phyloP scores from a whole-genome alignment of 2,888 invertebrate species.

The Embidobia sp. region DNA sequence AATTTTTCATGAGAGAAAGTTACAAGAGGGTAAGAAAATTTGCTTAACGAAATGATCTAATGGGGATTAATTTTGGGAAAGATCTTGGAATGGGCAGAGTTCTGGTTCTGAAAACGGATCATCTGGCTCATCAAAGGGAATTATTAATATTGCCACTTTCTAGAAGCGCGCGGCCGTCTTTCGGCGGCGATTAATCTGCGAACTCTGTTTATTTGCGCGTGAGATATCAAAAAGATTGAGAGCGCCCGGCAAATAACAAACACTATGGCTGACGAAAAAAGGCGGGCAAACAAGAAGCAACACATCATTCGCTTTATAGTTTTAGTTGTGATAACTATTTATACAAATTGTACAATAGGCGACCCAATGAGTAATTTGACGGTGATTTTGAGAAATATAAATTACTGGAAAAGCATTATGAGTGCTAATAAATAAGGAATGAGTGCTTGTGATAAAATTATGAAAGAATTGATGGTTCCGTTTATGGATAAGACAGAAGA shows the following conservation, averaged over 20 bases:
- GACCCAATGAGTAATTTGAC: too few species aligned
- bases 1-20: too few species aligned
- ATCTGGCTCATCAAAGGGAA: slow-evolving; percentile 57
- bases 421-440: too few species aligned
- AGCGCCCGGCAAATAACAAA: slow-evolving; percentile 78
- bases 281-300: slow-evolving; percentile 67
- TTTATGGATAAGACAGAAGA: too few species aligned
- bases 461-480: too few species aligned
- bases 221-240: slow-evolving; percentile 79
- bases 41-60: slow-evolving; percentile 1
- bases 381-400: too few species aligned
- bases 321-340: too few species aligned
- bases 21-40: not conserved
- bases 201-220: slow-evolving; percentile 76
- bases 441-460: too few species aligned
- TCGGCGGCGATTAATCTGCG: slow-evolving; percentile 69
- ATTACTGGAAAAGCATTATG: too few species aligned
- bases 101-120: slow-evolving; percentile 50
- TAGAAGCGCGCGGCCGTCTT: slow-evolving; percentile 67
- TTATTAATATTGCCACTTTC: slow-evolving; percentile 68
- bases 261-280: slow-evolving; percentile 77
- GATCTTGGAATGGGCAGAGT: slow-evolving; percentile 17
- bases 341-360: too few species aligned
- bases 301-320: not conserved
- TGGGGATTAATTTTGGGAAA: slow-evolving; percentile 35